A percentile compares a stretch with the other conserved stretches of the same genome.
phyloP scores from a whole-genome alignment of 2,797 vertebrate species.

The Siniperca scherzeri region DNA sequence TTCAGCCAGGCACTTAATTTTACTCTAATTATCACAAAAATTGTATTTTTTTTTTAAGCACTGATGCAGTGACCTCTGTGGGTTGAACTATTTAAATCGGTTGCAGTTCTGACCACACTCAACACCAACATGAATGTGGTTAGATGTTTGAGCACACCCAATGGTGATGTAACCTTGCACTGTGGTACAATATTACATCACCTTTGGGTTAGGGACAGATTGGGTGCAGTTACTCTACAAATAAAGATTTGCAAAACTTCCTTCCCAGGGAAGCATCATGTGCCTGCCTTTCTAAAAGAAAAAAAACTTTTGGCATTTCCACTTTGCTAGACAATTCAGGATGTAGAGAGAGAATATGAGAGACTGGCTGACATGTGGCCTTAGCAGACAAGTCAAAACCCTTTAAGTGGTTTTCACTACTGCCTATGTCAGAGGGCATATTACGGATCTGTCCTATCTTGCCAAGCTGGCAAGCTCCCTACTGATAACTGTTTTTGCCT shows the following conservation, averaged over 20 bases:
- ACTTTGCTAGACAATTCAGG: background rate
- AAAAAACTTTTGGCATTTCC: background rate
- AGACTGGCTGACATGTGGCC: background rate
- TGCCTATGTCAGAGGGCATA: no score
- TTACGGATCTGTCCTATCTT: background rate
- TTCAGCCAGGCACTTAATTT: background rate
- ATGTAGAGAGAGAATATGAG: background rate
- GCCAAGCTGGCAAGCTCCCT: background rate
- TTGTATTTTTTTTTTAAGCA: background rate
- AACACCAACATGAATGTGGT: background rate
- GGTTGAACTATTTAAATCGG: background rate
- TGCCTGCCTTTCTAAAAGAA: background rate
- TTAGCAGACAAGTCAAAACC: background rate
- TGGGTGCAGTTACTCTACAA: background rate
- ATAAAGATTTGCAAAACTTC: background rate
- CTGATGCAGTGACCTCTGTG: background rate
- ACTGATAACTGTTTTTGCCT: background rate
- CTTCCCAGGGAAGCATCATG: background rate
- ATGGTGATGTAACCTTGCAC: background rate
- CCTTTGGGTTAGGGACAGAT: no score
- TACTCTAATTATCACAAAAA: background rate
- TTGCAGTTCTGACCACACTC: background rate
- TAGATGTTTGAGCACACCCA: background rate
- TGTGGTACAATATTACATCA: conserved; percentile 1
- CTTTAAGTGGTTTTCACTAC: background rate